Evolutionary conservation across 2,113 vertebrate species (phyloP).

Genomic region (Platysteira castanea): DNA sequence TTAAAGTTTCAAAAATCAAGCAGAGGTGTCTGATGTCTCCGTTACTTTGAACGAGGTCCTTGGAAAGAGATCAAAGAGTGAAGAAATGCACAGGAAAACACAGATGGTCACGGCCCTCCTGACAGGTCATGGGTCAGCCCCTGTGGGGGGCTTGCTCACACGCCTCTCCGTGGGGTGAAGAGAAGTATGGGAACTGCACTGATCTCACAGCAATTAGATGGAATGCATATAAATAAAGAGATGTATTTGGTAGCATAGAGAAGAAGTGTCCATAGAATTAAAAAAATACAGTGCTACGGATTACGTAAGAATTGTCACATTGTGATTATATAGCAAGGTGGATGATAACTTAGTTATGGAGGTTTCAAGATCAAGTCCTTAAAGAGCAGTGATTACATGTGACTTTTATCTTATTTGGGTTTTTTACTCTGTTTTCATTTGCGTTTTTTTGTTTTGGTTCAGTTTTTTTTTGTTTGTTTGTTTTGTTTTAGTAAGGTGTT

Average conservation of each 20-base stretch:
- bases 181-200: background rate
- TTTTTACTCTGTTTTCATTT: background rate
- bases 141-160: background rate
- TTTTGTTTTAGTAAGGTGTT: background rate
- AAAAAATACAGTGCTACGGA: background rate
- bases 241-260: background rate
- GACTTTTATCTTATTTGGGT: accelerated
- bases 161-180: background rate
- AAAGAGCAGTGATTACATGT: background rate
- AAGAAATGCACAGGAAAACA: background rate
- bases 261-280: background rate
- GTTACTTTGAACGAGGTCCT: background rate
- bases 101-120: background rate
- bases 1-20: background rate
- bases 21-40: background rate
- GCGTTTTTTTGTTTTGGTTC: accelerated
- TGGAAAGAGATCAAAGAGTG: background rate
- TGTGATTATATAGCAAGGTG: background rate
- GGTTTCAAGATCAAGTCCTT: background rate
- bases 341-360: background rate
- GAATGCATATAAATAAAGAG: background rate
- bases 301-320: background rate
- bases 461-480: background rate
- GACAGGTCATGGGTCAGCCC: background rate
- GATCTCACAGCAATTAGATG: background rate